Conservation (phyloP, 1,140 invertebrate species). For the Drosophila nebulosa region DNA sequence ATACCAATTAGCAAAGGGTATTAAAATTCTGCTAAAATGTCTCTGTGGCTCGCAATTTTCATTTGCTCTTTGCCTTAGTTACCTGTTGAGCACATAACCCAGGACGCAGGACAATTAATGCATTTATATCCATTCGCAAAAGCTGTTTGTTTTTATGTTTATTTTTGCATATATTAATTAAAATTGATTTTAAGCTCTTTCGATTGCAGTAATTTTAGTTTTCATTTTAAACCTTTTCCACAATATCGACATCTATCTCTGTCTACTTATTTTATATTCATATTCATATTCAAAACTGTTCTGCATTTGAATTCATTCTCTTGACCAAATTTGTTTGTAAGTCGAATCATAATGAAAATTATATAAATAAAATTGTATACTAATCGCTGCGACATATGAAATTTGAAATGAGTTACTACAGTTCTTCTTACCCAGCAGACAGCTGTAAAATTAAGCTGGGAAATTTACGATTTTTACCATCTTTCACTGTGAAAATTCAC, state of each 20-base stretch:
- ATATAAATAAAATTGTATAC: constrained; percentile 39
- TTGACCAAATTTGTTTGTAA: constrained; percentile 16
- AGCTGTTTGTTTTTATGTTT: constrained; percentile 47
- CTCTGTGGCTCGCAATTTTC: neutral
- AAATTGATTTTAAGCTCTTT: constrained; percentile 22
- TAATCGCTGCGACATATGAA: constrained; percentile 78
- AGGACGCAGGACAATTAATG: neutral
- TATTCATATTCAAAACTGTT: constrained; percentile 9
- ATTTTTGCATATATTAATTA: constrained; percentile 41
- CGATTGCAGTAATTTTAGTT: constrained; percentile 34
- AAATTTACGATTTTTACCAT: constrained; percentile 81
- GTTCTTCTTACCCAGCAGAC: constrained; percentile 5
- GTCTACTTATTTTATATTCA: constrained; percentile 16
- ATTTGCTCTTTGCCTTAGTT: neutral
- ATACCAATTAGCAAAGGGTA: neutral
- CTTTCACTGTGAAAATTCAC: constrained; percentile 78
- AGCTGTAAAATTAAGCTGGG: constrained; percentile 1
- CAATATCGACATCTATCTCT: neutral
- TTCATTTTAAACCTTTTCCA: constrained; percentile 24
- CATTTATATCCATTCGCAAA: neutral
- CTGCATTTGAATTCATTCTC: constrained; percentile 16
- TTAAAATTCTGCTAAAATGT: neutral
- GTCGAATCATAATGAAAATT: constrained; percentile 14
- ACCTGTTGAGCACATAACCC: constrained; percentile 39
- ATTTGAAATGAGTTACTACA: constrained; percentile 59